phyloP scores from a whole-genome alignment of 2,797 vertebrate species.

The Dallia pectoralis region DNA sequence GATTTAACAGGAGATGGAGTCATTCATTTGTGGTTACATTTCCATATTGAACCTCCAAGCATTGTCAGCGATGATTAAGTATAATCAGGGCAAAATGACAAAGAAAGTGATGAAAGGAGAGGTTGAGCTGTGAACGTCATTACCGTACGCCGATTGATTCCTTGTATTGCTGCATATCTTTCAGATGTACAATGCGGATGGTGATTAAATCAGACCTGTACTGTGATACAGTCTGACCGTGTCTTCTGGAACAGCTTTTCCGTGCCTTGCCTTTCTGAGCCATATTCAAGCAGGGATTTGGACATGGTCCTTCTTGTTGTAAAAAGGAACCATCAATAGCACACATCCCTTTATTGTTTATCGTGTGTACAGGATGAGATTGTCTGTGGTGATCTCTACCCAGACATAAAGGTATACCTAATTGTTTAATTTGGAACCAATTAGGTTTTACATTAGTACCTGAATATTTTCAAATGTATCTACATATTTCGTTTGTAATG shows the following conservation, averaged over 20 bases:
- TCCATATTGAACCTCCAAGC: not conserved
- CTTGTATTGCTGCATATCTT: not conserved
- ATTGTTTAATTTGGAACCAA: too few relatives aligned
- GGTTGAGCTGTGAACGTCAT: not conserved
- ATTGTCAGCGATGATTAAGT: not conserved
- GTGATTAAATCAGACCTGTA: slow-evolving; percentile 8
- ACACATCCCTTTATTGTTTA: not conserved
- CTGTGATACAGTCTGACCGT: not conserved
- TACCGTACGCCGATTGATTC: slow-evolving; percentile 18
- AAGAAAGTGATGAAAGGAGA: not conserved
- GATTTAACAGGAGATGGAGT: not conserved
- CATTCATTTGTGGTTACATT: not conserved
- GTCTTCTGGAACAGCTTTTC: not conserved
- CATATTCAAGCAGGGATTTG: not conserved
- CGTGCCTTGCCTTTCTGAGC: not conserved
- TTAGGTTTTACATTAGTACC: too few relatives aligned
- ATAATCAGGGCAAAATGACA: not conserved
- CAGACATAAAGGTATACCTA: too few relatives aligned
- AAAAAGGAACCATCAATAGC: too few relatives aligned
- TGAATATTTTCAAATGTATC: too few relatives aligned
- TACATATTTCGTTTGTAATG: too few relatives aligned
- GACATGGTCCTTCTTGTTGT: not conserved
- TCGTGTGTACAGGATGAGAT: not conserved
- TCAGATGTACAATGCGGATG: slow-evolving; percentile 7
- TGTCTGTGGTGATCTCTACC: too few relatives aligned